Conservation (phyloP, 2,113 vertebrate genomes). For the Hypocryptadius cinnamomeus region DNA sequence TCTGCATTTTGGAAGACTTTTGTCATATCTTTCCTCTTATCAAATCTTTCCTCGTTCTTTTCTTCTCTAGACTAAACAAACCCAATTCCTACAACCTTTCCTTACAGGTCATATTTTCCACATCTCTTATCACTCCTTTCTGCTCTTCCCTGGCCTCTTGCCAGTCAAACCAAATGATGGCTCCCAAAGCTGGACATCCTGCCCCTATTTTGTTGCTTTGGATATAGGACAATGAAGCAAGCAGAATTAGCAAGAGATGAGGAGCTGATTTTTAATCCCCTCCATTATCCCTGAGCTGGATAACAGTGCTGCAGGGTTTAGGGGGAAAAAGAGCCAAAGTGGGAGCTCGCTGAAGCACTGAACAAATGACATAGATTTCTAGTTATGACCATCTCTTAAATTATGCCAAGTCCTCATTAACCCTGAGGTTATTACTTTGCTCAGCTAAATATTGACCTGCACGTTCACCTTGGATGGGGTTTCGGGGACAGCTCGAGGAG, state of each 20-base stretch:
- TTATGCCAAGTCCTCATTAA: background rate
- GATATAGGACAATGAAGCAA: background rate
- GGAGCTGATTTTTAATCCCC: background rate
- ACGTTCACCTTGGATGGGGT: background rate
- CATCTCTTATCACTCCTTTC: background rate
- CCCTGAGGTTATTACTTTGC: background rate
- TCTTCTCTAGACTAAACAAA: slow-evolving; percentile 25
- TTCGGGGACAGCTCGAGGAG: background rate
- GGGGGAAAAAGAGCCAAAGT: background rate
- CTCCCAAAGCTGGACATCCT: background rate
- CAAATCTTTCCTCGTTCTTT: background rate
- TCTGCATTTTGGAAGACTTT: background rate
- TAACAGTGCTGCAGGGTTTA: background rate
- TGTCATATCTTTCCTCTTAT: background rate
- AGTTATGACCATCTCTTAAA: background rate
- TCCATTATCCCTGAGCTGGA: background rate
- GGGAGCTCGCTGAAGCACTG: background rate
- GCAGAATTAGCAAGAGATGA: background rate
- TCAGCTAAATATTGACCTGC: background rate
- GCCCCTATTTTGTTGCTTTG: background rate
- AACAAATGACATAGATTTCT: background rate
- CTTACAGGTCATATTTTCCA: background rate
- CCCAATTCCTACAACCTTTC: background rate
- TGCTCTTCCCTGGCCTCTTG: background rate
- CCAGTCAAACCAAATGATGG: background rate